Evolutionary conservation across 2,797 vertebrate species (phyloP).

Genomic region (Platyrinchus mystaceus): DNA sequence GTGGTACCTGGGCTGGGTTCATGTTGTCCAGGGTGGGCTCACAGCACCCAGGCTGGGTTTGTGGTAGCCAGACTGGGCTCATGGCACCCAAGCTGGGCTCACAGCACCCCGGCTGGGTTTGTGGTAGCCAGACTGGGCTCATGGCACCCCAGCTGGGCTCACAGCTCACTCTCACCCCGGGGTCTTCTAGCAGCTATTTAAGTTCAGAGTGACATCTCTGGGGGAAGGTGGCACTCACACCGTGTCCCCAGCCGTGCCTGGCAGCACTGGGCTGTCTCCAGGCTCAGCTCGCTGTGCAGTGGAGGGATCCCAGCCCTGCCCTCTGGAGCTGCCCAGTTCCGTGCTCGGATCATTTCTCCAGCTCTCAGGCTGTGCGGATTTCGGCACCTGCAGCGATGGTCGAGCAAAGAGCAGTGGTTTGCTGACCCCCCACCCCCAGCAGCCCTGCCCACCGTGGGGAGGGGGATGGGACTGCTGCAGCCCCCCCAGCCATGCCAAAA

Average conservation of each 20-base stretch:
- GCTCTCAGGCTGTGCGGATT: neutral
- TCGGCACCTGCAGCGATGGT: neutral
- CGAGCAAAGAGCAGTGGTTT: neutral
- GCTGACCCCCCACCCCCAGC: neutral
- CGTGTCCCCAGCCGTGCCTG: neutral
- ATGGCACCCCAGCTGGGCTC: neutral
- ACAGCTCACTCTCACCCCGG: neutral
- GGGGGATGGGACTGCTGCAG: neutral
- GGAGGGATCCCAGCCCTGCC: neutral
- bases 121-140: too few species aligned
- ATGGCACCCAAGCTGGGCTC: fast-evolving
- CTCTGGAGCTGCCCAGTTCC: neutral
- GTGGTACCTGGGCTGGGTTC: neutral
- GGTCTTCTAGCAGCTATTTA: neutral
- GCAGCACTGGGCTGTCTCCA: neutral
- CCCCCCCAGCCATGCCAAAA: neutral
- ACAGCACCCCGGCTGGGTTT: neutral
- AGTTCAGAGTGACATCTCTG: neutral
- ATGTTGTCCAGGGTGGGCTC: fast-evolving
- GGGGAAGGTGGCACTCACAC: fast-evolving
- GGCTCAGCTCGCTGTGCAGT: fast-evolving
- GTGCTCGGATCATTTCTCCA: fast-evolving
- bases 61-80: neutral
- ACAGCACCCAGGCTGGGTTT: fast-evolving
- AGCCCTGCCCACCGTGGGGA: neutral